Conservation (phyloP, 2,888 invertebrate species). For the Hylaea fasciaria region DNA sequence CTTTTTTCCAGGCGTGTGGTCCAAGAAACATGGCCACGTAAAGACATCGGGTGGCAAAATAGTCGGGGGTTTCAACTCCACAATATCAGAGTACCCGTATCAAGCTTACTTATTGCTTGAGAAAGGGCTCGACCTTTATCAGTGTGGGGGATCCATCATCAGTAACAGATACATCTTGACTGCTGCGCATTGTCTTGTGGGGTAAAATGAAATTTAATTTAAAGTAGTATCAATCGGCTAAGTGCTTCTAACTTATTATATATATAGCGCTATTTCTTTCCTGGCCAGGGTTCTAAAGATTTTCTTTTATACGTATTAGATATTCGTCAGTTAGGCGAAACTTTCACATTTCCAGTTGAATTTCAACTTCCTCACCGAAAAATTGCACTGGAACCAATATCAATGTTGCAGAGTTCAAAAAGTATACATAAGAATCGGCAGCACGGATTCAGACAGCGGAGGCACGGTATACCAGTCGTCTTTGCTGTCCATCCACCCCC, state of each 20-base stretch:
- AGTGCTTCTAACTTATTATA: no score
- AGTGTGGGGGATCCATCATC: constrained; percentile 79
- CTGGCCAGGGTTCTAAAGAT: no score
- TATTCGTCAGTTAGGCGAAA: no score
- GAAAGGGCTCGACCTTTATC: constrained; percentile 57
- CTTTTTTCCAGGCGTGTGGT: constrained; percentile 52
- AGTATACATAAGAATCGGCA: constrained; percentile 69
- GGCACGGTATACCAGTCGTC: constrained; percentile 69
- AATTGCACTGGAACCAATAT: no score
- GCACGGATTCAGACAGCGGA: constrained; percentile 61
- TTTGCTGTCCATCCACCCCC: constrained; percentile 60
- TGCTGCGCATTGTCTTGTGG: constrained; percentile 77
- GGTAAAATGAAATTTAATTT: constrained; percentile 56
- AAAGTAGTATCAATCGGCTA: no score
- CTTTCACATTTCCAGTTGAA: no score
- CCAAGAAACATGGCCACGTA: constrained; percentile 48
- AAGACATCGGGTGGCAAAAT: constrained; percentile 57
- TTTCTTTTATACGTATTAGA: no score
- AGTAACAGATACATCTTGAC: constrained; percentile 66
- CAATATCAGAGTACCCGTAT: constrained; percentile 66
- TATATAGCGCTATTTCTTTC: no score
- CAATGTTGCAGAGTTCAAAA: constrained; percentile 54
- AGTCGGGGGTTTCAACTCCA: constrained; percentile 72
- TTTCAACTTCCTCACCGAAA: no score
- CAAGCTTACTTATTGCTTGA: constrained; percentile 69